phyloP scores from a whole-genome alignment of 1,140 invertebrate genomes.

The Orchesella cincta region DNA sequence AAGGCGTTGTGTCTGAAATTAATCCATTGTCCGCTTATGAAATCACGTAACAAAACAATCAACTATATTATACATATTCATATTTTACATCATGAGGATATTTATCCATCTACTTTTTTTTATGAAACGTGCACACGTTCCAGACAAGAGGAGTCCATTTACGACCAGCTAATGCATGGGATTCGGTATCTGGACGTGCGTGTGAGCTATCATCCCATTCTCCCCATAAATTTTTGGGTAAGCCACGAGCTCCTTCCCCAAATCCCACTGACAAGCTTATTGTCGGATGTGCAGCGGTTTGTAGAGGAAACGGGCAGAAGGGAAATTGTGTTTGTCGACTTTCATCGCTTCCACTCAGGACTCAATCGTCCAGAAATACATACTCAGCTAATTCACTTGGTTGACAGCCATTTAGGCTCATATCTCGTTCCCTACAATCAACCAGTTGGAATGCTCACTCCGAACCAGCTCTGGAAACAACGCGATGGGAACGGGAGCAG shows the following conservation, averaged over 20 bases:
- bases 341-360: conserved; percentile 57
- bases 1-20: conserved; percentile 55
- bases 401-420: conserved; percentile 27
- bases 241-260: conserved; percentile 57
- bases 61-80: conserved; percentile 54
- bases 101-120: neutral
- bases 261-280: conserved; percentile 62
- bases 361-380: conserved; percentile 17
- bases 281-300: conserved; percentile 67
- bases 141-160: conserved; percentile 63
- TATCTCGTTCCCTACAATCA: conserved; percentile 34
- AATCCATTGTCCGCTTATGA: conserved; percentile 52
- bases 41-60: conserved; percentile 35
- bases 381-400: conserved; percentile 30
- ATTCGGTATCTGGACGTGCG: conserved; percentile 65
- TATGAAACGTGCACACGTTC: conserved; percentile 30
- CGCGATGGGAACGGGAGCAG: too few species aligned
- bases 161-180: conserved; percentile 63
- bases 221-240: conserved; percentile 53
- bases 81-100: neutral
- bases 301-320: conserved; percentile 60
- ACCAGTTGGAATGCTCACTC: neutral
- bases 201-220: conserved; percentile 60
- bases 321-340: conserved; percentile 66
- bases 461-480: conserved; percentile 37